Evolutionary conservation across 2,888 invertebrate genomes (phyloP).

Genomic region (Cosmorhoe ocellata): DNA sequence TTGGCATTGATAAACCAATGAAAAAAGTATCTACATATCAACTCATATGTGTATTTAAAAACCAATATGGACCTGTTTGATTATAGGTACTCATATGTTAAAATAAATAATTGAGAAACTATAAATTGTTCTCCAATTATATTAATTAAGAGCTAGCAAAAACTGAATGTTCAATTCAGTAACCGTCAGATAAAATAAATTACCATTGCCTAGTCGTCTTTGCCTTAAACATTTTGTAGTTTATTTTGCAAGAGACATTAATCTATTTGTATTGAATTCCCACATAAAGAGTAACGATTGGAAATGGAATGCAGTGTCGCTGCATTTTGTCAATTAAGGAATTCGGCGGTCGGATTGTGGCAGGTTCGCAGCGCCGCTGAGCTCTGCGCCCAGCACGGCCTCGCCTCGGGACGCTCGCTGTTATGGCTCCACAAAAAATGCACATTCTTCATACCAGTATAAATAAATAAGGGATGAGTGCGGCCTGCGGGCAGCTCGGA

Average conservation of each 20-base stretch:
- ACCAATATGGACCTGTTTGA: no score
- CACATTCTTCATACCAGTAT: conserved; percentile 78
- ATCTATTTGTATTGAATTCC: conserved; percentile 62
- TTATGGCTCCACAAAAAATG: conserved; percentile 69
- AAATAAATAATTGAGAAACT: conserved; percentile 17
- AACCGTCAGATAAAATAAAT: conserved; percentile 23
- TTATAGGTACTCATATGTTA: neutral
- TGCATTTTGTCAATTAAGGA: conserved; percentile 78
- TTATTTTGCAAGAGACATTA: conserved; percentile 39
- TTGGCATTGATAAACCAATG: no score
- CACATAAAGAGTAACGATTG: conserved; percentile 70
- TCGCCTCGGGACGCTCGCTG: conserved; percentile 57
- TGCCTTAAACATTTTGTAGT: conserved; percentile 16
- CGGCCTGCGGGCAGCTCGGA: conserved; percentile 52
- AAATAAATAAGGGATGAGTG: conserved; percentile 81
- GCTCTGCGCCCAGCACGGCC: conserved; percentile 15
- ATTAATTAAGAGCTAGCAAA: conserved; percentile 27
- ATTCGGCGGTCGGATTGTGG: conserved; percentile 66
- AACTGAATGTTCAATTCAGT: conserved; percentile 19
- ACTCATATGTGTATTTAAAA: no score
- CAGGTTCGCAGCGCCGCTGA: conserved; percentile 9
- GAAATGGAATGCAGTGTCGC: conserved; percentile 61
- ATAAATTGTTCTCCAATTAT: conserved; percentile 24
- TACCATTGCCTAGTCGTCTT: conserved; percentile 37
- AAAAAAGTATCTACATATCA: no score